phyloP scores from a whole-genome alignment of 1,140 invertebrate genomes.

The Achatina immaculata region DNA sequence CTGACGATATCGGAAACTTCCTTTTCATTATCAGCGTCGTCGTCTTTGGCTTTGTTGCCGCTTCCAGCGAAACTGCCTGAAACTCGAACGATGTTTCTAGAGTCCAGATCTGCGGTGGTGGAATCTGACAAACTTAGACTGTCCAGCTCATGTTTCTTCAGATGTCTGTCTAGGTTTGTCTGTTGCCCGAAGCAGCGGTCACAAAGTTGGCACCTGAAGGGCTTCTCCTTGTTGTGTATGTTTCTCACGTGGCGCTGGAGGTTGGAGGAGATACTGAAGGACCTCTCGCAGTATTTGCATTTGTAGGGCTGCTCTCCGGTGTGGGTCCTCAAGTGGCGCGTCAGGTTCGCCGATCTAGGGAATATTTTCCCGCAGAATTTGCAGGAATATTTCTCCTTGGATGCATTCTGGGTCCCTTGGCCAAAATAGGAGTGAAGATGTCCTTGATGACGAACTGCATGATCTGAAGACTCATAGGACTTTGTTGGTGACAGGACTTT shows the following conservation, averaged over 20 bases:
- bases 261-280: slow-evolving; percentile 98
- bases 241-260: slow-evolving; percentile 98
- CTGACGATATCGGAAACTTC: no score
- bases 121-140: slow-evolving; percentile 78
- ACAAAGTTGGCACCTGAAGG: slow-evolving; percentile 81
- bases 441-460: background rate
- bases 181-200: slow-evolving; percentile 98
- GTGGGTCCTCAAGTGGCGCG: slow-evolving; percentile 94
- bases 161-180: slow-evolving; percentile 95
- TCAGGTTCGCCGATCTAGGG: slow-evolving; percentile 95
- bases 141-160: slow-evolving; percentile 92
- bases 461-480: no score
- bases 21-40: no score
- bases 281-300: slow-evolving; percentile 97
- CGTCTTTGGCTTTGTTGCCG: no score
- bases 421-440: slow-evolving; percentile 33
- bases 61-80: no score
- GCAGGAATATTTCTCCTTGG: slow-evolving; percentile 93
- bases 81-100: no score
- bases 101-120: slow-evolving; percentile 83
- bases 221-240: slow-evolving; percentile 94
- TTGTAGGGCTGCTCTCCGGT: slow-evolving; percentile 97
- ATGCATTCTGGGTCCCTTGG: slow-evolving; percentile 71
- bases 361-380: slow-evolving; percentile 96
- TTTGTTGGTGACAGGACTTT: no score